Conservation (phyloP, 2,888 invertebrate genomes). For the Acleris holmiana region DNA sequence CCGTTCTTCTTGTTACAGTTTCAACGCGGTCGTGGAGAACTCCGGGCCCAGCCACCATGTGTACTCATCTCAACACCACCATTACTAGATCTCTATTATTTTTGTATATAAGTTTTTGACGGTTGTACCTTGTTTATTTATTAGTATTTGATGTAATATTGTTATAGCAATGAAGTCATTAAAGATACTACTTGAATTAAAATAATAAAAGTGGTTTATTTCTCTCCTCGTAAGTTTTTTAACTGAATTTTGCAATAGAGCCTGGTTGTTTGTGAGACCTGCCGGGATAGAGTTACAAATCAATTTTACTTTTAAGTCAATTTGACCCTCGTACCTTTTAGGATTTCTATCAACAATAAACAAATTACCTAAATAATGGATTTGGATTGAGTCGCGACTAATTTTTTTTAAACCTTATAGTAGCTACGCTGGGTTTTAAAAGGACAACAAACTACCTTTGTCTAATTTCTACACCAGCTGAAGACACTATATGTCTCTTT, state of each 20-base stretch:
- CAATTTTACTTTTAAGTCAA: no score
- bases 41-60: conserved; percentile 77
- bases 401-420: no score
- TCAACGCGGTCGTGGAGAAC: conserved; percentile 80
- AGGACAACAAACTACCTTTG: no score
- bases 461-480: no score
- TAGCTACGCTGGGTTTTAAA: no score
- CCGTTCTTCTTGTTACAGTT: conserved; percentile 56
- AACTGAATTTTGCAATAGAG: not conserved
- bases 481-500: not conserved
- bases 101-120: conserved; percentile 41
- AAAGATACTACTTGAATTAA: conserved; percentile 29
- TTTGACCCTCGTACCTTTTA: no score
- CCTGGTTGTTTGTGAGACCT: no score
- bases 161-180: conserved; percentile 47
- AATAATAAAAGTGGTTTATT: conserved; percentile 2
- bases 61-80: conserved; percentile 72
- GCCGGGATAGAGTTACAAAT: no score
- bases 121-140: conserved; percentile 61
- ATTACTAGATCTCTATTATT: conserved; percentile 56
- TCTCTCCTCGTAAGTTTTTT: not conserved
- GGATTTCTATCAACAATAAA: no score
- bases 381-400: no score
- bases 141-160: conserved; percentile 50
- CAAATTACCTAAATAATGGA: no score